Base-by-base conservation (phyloP, 2,113 vertebrate species). In the Vanacampus margaritifer region DNA sequence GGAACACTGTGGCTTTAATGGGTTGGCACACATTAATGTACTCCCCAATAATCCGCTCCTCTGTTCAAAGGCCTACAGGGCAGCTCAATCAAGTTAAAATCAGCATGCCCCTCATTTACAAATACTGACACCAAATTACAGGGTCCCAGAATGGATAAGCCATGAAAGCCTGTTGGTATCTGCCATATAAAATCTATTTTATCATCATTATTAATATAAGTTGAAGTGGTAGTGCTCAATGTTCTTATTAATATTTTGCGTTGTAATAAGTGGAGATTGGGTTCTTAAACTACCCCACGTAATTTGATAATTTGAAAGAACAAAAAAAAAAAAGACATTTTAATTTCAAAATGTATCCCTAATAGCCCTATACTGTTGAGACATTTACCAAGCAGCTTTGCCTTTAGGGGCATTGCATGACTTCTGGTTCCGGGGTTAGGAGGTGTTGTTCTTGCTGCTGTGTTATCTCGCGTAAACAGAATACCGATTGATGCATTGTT, bases 1-100 rank as follows among this genome's bases (percentile, higher is more conserved):
- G 41, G 32, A 73, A 16, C 41, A 21, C 76, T 72, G 79, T 82
- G 72, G 57, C 84, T 88, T 88, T 86, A 86, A 88, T 80, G 82
- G 73, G 64, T 81, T 88, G 84, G 81, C 87, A 87, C 83, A 80
- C 72, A 86, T 75, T 66, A 14, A 28, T 60, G 58, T 32, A 21
- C 37, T 48, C 67, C 45, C 61, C 53, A 17, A 51, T 79, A 86
- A 83, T 80, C 77, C 65, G 64, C 63, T 59, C 68, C 64, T 54
- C 70, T 67, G 68, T 79, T 69, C 24, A 37, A 4, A 63, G 67
- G 75, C 74, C 84, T 87, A 78, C 39, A 69, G 69, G 70, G 72
- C 75, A 78, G 83, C 71, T 78, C 65, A 69, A 72, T 68, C 64
- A 67, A 67, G 69, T 61, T 74, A 65, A 45, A 65, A 60, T 74